Conservation (phyloP, 64 coral and sea anemone species). For the Platygyra sinensis region DNA sequence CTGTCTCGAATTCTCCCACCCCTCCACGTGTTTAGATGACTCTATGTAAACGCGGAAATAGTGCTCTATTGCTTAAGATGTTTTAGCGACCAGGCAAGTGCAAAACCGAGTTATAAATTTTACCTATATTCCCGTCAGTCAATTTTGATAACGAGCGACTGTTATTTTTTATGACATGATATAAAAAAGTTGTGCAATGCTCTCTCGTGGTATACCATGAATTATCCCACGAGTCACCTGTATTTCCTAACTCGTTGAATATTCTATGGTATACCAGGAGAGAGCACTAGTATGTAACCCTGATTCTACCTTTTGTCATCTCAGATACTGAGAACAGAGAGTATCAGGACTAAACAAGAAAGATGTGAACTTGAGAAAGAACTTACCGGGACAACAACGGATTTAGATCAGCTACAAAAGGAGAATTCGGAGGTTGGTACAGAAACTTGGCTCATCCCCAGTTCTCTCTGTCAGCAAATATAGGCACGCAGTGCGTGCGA, state of each 20-base stretch:
- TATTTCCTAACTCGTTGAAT: not conserved
- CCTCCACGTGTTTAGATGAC: no score
- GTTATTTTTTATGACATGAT: no score
- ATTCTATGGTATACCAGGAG: not conserved
- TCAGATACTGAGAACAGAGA: not conserved
- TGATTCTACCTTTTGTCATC: not conserved
- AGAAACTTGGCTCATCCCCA: not conserved
- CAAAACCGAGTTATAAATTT: no score
- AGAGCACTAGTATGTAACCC: not conserved
- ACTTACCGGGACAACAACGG: constrained; percentile 2
- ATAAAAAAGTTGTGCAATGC: no score
- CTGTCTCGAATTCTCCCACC: no score
- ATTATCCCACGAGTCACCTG: no score
- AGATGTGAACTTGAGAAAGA: constrained; percentile 51
- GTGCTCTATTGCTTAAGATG: no score
- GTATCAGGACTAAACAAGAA: not conserved
- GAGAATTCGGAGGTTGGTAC: constrained; percentile 43
- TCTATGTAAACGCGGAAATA: no score
- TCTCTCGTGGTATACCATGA: no score
- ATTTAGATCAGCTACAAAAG: constrained; percentile 38
- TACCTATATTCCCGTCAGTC: no score
- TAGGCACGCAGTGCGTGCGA: not conserved
- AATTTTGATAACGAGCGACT: no score
- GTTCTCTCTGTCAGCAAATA: not conserved
- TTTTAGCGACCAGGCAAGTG: no score